Evolutionary conservation across 1,140 invertebrate species (phyloP).

Genomic region (Dinothrombium tinctorium): DNA sequence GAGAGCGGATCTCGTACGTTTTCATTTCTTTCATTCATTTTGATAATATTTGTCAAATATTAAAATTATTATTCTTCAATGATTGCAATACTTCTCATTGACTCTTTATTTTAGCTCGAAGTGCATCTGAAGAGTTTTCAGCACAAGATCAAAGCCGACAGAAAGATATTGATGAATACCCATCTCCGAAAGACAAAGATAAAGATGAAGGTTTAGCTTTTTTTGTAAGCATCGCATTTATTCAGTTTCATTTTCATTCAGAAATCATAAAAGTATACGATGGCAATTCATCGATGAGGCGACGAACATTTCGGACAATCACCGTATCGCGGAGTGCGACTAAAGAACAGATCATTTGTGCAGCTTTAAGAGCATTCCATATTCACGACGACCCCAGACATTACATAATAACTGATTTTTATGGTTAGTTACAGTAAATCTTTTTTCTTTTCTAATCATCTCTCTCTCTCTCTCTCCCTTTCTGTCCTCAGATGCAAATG

Average conservation of each 20-base stretch:
- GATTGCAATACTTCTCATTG: no score
- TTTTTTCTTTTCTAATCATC: not conserved
- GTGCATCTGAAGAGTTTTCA: slow-evolving; percentile 60
- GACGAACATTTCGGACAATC: slow-evolving; percentile 72
- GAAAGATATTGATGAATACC: slow-evolving; percentile 56
- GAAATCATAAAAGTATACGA: slow-evolving; percentile 92
- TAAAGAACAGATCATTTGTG: slow-evolving; percentile 57
- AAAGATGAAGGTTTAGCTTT: slow-evolving; percentile 16
- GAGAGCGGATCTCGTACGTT: slow-evolving; percentile 9
- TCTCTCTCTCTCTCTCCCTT: not conserved
- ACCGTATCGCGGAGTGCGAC: slow-evolving; percentile 61
- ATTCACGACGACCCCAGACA: slow-evolving; percentile 72
- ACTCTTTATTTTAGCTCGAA: slow-evolving; percentile 33
- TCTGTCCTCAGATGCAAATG: slow-evolving; percentile 23
- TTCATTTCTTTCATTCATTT: slow-evolving; percentile 6
- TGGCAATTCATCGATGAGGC: slow-evolving; percentile 74
- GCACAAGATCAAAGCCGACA: slow-evolving; percentile 26
- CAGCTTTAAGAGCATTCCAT: slow-evolving; percentile 82
- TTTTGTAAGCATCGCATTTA: not conserved
- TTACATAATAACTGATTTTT: slow-evolving; percentile 55
- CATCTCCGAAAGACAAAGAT: slow-evolving; percentile 19
- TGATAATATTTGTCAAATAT: not conserved
- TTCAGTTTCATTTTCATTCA: slow-evolving; percentile 21
- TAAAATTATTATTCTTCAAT: not conserved
- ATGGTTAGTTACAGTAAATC: slow-evolving; percentile 27